Conservation (phyloP, 2,113 vertebrate species). For the Amazona guildingii region DNA sequence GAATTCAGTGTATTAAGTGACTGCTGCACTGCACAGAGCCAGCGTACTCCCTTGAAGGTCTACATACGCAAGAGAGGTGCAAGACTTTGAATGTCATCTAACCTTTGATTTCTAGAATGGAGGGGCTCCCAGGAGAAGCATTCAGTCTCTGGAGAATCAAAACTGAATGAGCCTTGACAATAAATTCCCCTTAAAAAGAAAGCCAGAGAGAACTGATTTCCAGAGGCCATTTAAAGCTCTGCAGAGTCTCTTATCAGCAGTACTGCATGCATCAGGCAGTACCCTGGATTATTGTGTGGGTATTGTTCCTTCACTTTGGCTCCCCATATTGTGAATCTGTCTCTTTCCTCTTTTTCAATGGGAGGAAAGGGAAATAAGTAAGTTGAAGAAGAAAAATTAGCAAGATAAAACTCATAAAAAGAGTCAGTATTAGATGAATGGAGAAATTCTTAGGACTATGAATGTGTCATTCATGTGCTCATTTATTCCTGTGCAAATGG, state of each 20-base stretch:
- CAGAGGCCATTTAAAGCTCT: not conserved
- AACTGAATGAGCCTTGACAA: not conserved
- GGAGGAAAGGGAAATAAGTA: not conserved
- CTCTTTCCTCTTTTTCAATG: not conserved
- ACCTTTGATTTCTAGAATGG: not conserved
- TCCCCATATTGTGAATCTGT: not conserved
- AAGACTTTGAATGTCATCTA: not conserved
- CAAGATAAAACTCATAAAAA: not conserved
- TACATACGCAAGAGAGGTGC: not conserved
- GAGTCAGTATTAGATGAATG: not conserved
- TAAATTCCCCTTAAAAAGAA: not conserved
- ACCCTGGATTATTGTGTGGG: not conserved
- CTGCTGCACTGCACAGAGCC: not conserved
- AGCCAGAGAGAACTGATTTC: not conserved
- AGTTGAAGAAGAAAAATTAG: not conserved
- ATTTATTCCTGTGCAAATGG: not conserved
- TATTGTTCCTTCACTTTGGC: not conserved
- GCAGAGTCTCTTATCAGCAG: not conserved
- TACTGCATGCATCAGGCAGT: not conserved
- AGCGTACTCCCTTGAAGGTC: not conserved
- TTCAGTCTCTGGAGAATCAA: not conserved
- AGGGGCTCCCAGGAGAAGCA: not conserved
- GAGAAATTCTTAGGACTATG: not conserved
- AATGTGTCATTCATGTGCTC: not conserved
- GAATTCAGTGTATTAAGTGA: accelerated